phyloP scores from a whole-genome alignment of 2,113 vertebrate genomes.

The Scortum barcoo region DNA sequence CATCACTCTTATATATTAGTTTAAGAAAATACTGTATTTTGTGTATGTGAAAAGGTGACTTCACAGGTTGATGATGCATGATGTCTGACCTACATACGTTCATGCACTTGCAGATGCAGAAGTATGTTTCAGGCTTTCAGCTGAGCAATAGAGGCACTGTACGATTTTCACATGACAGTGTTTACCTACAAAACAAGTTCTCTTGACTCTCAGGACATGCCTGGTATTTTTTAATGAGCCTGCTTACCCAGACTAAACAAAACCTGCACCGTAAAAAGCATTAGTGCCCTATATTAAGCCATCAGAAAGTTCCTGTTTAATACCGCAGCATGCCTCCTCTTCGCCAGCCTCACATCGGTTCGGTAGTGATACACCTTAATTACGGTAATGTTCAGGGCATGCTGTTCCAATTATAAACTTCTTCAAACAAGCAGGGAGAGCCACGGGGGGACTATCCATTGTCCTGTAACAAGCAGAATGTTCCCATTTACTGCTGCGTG shows the following conservation, averaged over 20 bases:
- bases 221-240: constrained; percentile 35
- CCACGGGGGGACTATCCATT: constrained; percentile 19
- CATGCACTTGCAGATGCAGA: not conserved
- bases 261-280: not conserved
- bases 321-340: constrained; percentile 17
- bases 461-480: constrained; percentile 52
- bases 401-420: constrained; percentile 28
- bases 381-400: constrained; percentile 13
- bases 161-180: not conserved
- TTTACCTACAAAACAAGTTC: not conserved
- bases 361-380: constrained; percentile 3
- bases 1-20: too few relatives aligned
- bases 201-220: not conserved
- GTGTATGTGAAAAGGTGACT: too few relatives aligned
- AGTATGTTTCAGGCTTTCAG: not conserved
- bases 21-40: too few relatives aligned
- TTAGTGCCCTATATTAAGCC: not conserved
- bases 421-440: constrained; percentile 36
- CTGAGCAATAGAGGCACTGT: not conserved
- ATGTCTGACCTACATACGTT: too few relatives aligned
- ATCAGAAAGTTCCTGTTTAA: constrained; percentile 35
- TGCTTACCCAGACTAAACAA: constrained; percentile 7
- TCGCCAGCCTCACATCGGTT: constrained; percentile 14
- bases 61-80: too few relatives aligned
- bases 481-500: constrained; percentile 34